Base-by-base conservation (phyloP, 1,140 invertebrate species). In the Phthorimaea operculella region DNA sequence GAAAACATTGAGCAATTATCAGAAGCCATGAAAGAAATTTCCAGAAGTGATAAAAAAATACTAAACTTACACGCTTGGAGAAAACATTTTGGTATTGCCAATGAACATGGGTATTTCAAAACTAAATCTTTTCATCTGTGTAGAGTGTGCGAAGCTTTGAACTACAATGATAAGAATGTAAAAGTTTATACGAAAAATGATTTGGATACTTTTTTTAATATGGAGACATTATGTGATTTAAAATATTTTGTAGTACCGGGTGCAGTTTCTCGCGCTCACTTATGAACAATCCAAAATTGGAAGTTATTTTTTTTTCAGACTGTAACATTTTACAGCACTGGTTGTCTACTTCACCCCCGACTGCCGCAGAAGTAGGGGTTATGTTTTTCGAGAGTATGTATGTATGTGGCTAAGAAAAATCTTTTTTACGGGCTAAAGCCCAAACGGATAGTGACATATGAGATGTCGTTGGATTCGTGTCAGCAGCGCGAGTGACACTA, bases 61-160 rank as follows among this genome's bases (percentile, higher is more conserved):
- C 18, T 52, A 52, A 55, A 85, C 15, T 92, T 89, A 64, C 92
- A 92, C 58, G 55, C 78, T 39, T 93, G 92, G 92, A 89, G 90
- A 66, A 76, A 71, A 15, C 69, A 87, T 15, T 93, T 90, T 36
- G 75, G 87, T 56, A 87, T 93, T 48, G 63, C 90, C 5, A 92
- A 93, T 75, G 90, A 92, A 64, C 90, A 92, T 64, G 90, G 90
- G 0, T 91, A 90, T 62, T 91, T 91, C 62, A 83, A 87, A 1
- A 86, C 86, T 1, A 61, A 65, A 0, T 92, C 91, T 0, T 86
- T 86, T 55, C 94, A 94, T 74, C 93, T 92, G 78, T 96, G 94
- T 70, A 87, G 93, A 44, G 72, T 94, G 17, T 96, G 94, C 71
- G 90, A 93, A 62, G 89, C 92, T 42, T 76, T 93, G 8, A 90